Evolutionary conservation across 2,888 invertebrate species (phyloP).

Genomic region (Kryphioiulus occultus): DNA sequence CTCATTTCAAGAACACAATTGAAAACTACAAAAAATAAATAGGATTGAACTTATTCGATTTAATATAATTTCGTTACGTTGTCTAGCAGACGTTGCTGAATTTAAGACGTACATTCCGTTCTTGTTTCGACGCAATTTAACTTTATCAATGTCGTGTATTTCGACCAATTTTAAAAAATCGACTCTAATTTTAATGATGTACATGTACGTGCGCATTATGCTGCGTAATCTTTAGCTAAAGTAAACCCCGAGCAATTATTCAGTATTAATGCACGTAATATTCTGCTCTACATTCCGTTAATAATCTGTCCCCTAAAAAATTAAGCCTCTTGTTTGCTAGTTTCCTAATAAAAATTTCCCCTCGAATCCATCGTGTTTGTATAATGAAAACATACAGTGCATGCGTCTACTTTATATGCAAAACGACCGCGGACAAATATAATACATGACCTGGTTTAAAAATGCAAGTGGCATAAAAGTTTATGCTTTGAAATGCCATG

Average conservation of each 20-base stretch:
- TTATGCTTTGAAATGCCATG: constrained; percentile 1
- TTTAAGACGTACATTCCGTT: too few relatives aligned
- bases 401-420: neutral
- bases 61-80: too few relatives aligned
- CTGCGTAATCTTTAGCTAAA: neutral
- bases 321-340: neutral
- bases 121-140: neutral
- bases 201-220: neutral
- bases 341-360: neutral
- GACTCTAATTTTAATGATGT: neutral
- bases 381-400: neutral
- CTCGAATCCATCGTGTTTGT: neutral
- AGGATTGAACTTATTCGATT: too few relatives aligned
- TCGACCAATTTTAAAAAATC: neutral
- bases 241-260: neutral
- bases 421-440: neutral
- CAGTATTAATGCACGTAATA: neutral
- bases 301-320: neutral
- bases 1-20: too few relatives aligned
- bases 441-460: neutral
- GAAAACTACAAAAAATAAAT: too few relatives aligned
- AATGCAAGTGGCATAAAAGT: constrained; percentile 24
- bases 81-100: too few relatives aligned
- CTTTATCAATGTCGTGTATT: neutral
- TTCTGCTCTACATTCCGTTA: neutral